Evolutionary conservation across 2,797 vertebrate genomes (phyloP).

Genomic region (Eulemur coronatus): DNA sequence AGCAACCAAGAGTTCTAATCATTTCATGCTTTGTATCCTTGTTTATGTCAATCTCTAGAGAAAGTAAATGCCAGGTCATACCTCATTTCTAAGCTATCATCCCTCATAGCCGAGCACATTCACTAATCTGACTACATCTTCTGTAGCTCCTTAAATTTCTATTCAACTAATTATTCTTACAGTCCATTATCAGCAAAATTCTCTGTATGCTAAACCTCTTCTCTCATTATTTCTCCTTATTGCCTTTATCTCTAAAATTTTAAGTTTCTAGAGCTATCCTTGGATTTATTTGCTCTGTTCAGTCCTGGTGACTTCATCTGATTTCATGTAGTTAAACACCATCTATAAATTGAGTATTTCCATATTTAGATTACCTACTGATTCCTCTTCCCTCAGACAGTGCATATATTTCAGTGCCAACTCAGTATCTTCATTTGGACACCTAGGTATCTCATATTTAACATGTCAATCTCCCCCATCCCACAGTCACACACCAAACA

Average conservation of each 20-base stretch:
- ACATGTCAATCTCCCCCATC: not conserved
- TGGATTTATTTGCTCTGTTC: not conserved
- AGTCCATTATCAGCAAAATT: not conserved
- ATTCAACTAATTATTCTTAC: not conserved
- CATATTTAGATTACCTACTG: not conserved
- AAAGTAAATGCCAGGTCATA: not conserved
- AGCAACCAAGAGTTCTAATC: not conserved
- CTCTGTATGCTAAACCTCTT: not conserved
- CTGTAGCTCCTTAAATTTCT: not conserved
- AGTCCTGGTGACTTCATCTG: not conserved
- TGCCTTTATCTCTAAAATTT: not conserved
- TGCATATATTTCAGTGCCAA: not conserved
- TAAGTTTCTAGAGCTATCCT: not conserved
- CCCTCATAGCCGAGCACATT: not conserved
- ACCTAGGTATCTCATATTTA: not conserved
- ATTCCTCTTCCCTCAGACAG: not conserved
- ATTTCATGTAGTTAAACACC: not conserved
- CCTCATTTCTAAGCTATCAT: not conserved
- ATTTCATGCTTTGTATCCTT: not conserved
- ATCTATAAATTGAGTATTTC: not conserved
- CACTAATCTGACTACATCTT: not conserved
- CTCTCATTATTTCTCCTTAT: not conserved
- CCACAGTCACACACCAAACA: rapidly evolving
- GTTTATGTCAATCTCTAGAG: not conserved
- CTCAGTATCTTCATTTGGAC: not conserved